A percentile compares a stretch with the other conserved stretches of the same genome.
Conservation (phyloP, 2,888 invertebrate genomes). For the Pogonocherus hispidulus region DNA sequence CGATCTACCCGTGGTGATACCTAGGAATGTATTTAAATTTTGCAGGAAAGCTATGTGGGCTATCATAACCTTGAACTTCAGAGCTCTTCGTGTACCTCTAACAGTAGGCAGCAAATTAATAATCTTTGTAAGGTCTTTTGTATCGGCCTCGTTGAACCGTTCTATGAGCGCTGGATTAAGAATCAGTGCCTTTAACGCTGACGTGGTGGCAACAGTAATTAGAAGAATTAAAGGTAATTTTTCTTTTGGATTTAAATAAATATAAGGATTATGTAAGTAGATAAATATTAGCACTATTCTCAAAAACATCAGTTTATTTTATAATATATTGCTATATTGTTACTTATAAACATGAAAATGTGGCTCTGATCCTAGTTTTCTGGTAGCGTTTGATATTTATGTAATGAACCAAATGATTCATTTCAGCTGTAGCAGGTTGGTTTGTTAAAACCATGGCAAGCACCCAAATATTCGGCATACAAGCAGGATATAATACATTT, state of each 20-base stretch:
- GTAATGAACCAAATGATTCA: too few relatives aligned
- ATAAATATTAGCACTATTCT: too few relatives aligned
- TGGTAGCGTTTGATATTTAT: too few relatives aligned
- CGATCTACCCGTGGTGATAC: not conserved
- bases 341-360: too few relatives aligned
- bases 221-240: not conserved
- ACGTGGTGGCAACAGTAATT: not conserved
- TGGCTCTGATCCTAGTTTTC: too few relatives aligned
- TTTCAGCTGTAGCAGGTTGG: not conserved
- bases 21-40: not conserved
- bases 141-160: not conserved
- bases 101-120: not conserved
- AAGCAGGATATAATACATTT: not conserved
- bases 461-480: not conserved
- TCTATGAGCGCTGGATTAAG: not conserved
- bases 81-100: not conserved
- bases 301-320: too few relatives aligned
- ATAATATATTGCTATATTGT: too few relatives aligned
- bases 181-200: not conserved
- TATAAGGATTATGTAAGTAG: too few relatives aligned
- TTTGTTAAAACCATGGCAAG: not conserved
- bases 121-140: not conserved
- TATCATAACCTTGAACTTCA: not conserved
- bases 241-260: too few relatives aligned
- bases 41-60: not conserved